Evolutionary conservation across 1,140 invertebrate species (phyloP).

Genomic region (Cyclargus thomasi): DNA sequence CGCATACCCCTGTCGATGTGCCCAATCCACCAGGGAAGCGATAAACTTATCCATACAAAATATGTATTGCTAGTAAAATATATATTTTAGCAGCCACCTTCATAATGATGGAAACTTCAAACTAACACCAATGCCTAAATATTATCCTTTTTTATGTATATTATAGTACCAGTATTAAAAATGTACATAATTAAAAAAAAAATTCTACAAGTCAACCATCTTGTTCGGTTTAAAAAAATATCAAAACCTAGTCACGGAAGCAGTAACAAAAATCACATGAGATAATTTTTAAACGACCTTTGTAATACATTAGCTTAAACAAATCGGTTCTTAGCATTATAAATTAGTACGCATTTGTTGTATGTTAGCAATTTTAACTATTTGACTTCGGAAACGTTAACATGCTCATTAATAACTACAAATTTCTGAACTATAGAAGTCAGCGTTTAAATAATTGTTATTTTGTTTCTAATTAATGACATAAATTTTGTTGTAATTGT

Average conservation of each 20-base stretch:
- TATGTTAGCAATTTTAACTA: constrained; percentile 41
- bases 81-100: too few relatives aligned
- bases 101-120: too few relatives aligned
- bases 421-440: constrained; percentile 46
- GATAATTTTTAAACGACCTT: not conserved
- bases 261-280: not conserved
- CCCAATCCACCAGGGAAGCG: too few relatives aligned
- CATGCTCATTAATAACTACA: constrained; percentile 47
- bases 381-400: constrained; percentile 33
- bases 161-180: too few relatives aligned
- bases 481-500: too few relatives aligned
- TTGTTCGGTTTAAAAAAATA: not conserved
- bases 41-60: too few relatives aligned
- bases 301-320: not conserved
- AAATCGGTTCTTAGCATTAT: not conserved
- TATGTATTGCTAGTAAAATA: too few relatives aligned
- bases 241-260: not conserved
- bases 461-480: constrained; percentile 56
- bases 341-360: constrained; percentile 8
- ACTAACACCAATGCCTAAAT: too few relatives aligned
- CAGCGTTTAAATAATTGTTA: constrained; percentile 57
- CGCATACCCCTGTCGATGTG: too few relatives aligned
- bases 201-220: too few relatives aligned
- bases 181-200: too few relatives aligned
- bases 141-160: too few relatives aligned